A percentile compares a stretch with the other conserved stretches of the same genome.
These are phyloP conservation scores for Entomobrya proxima DNA, from an alignment of 2,888 invertebrate genomes.

Conservation along the genomic window DNA sequence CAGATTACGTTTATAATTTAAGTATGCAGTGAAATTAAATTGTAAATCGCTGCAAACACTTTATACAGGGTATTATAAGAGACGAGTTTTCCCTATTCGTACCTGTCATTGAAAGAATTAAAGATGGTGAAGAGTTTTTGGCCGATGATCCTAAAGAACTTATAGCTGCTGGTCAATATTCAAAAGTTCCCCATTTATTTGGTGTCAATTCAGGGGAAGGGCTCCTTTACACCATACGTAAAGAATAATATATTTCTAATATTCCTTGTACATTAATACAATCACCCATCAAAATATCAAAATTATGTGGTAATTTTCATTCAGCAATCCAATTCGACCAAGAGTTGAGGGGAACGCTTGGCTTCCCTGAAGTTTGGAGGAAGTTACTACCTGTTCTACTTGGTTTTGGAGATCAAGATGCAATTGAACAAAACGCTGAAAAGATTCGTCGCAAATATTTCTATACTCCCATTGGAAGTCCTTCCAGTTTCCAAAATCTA, in stretches of 20 bases:
- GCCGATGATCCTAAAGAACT: conserved; percentile 51
- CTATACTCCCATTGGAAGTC: conserved; percentile 29
- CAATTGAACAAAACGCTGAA: conserved; percentile 39
- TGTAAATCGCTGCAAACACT: neutral
- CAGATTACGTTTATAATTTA: neutral
- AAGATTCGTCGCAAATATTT: conserved; percentile 39
- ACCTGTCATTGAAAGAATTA: conserved; percentile 53
- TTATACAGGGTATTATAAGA: conserved; percentile 45
- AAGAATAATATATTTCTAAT: neutral
- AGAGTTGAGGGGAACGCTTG: conserved; percentile 31
- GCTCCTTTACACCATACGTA: conserved; percentile 53
- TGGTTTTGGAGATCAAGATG: conserved; percentile 47
- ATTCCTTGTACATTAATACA: too few relatives aligned
- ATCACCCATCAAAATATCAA: too few relatives aligned
- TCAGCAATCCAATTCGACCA: conserved; percentile 35
- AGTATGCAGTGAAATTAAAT: neutral
- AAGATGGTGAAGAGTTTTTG: conserved; percentile 60
- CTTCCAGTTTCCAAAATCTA: conserved; percentile 53
- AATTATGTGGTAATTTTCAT: too few relatives aligned
- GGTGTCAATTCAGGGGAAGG: conserved; percentile 60
- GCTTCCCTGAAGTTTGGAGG: conserved; percentile 45
- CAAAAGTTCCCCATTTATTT: conserved; percentile 45
- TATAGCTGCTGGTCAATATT: conserved; percentile 36
- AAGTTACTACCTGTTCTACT: conserved; percentile 26
- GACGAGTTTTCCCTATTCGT: conserved; percentile 52